These are phyloP conservation scores for Chrysodeixis includens DNA, from an alignment of 2,888 invertebrate genomes.

Conservation along the genomic window DNA sequence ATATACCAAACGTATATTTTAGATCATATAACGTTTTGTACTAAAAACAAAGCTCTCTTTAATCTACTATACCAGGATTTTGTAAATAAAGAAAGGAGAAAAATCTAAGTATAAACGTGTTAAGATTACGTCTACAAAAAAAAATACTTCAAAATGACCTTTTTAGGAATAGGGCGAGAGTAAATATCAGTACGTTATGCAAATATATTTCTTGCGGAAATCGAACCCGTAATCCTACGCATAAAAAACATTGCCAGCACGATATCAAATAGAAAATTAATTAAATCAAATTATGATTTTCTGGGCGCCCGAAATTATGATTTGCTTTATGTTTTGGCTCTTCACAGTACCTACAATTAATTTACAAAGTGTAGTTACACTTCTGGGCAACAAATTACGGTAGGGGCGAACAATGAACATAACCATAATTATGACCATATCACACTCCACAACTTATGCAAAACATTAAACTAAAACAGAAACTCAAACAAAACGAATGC, in stretches of 20 bases:
- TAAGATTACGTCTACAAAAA: not conserved
- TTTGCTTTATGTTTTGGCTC: not conserved
- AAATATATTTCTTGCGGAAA: not conserved
- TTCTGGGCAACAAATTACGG: too few relatives aligned
- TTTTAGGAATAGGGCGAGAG: not conserved
- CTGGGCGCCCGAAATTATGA: not conserved
- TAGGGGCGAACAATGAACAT: too few relatives aligned
- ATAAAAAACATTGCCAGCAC: not conserved
- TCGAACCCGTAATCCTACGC: slow-evolving; percentile 4
- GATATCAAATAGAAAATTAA: not conserved
- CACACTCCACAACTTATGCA: not conserved
- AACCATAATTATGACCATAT: too few relatives aligned
- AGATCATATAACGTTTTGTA: too few relatives aligned
- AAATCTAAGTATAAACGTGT: not conserved
- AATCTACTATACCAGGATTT: too few relatives aligned
- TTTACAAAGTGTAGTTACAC: too few relatives aligned
- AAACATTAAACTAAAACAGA: not conserved
- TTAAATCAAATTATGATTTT: slow-evolving; percentile 4
- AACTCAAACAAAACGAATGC: slow-evolving; percentile 10
- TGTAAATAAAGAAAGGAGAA: not conserved
- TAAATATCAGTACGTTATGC: slow-evolving; percentile 1
- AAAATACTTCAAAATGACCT: slow-evolving; percentile 1
- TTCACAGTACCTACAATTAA: too few relatives aligned
- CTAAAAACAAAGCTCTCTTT: too few relatives aligned
- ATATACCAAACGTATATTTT: too few relatives aligned